Evolutionary conservation across 2,113 vertebrate genomes (phyloP).

Genomic region (Campylorhamphus procurvoides): DNA sequence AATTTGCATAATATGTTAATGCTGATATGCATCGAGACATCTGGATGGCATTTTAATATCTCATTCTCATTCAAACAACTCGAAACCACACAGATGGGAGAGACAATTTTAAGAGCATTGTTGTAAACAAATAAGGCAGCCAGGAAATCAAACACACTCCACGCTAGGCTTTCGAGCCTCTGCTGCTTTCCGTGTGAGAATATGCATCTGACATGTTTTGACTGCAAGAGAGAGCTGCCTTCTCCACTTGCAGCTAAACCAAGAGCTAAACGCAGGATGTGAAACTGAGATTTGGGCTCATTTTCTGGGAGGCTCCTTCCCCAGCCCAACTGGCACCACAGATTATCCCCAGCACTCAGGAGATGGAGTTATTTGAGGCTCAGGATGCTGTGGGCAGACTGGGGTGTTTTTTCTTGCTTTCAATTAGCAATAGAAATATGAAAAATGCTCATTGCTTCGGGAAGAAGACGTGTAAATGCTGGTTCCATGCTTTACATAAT

Average conservation of each 20-base stretch:
- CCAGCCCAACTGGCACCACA: background rate
- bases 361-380: background rate
- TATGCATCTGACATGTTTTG: slow-evolving; percentile 45
- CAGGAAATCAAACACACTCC: slow-evolving; percentile 76
- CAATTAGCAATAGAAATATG: background rate
- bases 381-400: background rate
- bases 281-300: background rate
- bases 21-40: slow-evolving; percentile 75
- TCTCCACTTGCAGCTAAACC: slow-evolving; percentile 6
- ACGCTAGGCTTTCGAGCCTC: slow-evolving; percentile 24
- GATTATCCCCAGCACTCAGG: background rate
- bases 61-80: slow-evolving; percentile 80
- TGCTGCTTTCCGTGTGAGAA: slow-evolving; percentile 9
- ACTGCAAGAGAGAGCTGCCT: slow-evolving; percentile 32
- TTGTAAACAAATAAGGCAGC: slow-evolving; percentile 82
- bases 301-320: background rate
- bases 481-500: background rate
- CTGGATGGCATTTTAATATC: slow-evolving; percentile 86
- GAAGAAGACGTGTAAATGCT: background rate
- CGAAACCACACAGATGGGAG: slow-evolving; percentile 80
- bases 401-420: background rate
- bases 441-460: background rate
- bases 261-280: background rate
- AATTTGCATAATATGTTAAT: slow-evolving; percentile 81
- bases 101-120: slow-evolving; percentile 80